Evolutionary conservation across 2,888 invertebrate genomes (phyloP).

Genomic region (Acleris cristana): DNA sequence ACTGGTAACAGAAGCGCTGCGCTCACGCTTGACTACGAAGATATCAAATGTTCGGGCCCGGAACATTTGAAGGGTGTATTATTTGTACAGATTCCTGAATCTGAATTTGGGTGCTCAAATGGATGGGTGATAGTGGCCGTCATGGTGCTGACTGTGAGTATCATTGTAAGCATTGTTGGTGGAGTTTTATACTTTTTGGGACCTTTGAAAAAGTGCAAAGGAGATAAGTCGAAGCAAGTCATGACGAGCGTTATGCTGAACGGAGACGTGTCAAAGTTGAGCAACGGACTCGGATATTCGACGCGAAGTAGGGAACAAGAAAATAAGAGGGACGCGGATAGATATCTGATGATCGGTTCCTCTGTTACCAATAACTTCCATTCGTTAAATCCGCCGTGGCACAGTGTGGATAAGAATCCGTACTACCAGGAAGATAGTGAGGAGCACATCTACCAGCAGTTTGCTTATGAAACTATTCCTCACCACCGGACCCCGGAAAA

Average conservation of each 20-base stretch:
- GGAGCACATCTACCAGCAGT: constrained; percentile 81
- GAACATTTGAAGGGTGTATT: constrained; percentile 79
- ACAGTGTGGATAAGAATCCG: constrained; percentile 78
- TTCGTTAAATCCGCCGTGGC: constrained; percentile 80
- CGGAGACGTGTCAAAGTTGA: constrained; percentile 78
- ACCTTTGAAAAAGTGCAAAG: constrained; percentile 80
- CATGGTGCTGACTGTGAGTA: constrained; percentile 80
- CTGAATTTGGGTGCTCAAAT: constrained; percentile 85
- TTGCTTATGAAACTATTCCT: constrained; percentile 80
- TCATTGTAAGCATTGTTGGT: constrained; percentile 80
- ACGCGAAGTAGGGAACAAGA: constrained; percentile 77
- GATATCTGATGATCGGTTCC: constrained; percentile 81
- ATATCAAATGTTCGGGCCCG: constrained; percentile 84
- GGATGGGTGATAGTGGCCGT: constrained; percentile 85
- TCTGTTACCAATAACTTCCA: constrained; percentile 81
- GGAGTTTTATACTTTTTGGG: constrained; percentile 80
- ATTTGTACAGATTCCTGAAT: constrained; percentile 84
- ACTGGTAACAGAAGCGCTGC: constrained; percentile 67
- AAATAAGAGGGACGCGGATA: constrained; percentile 76
- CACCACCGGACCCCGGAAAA: constrained; percentile 81
- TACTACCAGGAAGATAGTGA: constrained; percentile 79
- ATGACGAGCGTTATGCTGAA: constrained; percentile 82
- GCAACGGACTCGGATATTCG: constrained; percentile 78
- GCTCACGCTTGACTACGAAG: constrained; percentile 82
- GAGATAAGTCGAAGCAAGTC: constrained; percentile 80